phyloP scores from a whole-genome alignment of 2,797 vertebrate species.

The Danio aesculapii region DNA sequence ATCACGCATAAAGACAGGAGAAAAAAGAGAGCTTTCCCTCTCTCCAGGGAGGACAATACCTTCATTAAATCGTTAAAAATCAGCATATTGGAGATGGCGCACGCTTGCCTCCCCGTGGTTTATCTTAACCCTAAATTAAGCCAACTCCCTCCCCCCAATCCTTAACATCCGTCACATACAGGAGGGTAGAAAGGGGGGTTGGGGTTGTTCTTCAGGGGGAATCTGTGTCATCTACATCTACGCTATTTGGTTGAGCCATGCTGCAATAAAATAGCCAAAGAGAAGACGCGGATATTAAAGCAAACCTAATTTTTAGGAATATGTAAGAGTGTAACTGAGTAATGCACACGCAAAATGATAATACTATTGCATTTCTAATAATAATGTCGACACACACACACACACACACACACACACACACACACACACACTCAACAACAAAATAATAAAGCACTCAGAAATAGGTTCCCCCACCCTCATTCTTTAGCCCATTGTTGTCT shows the following conservation, averaged over 20 bases:
- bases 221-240: slow-evolving; percentile 36
- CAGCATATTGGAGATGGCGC: slow-evolving; percentile 24
- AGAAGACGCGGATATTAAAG: not conserved
- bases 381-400: slow-evolving; percentile 1
- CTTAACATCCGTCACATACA: slow-evolving; percentile 15
- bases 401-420: slow-evolving; percentile 13
- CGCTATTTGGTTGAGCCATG: slow-evolving; percentile 8
- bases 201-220: slow-evolving; percentile 36
- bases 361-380: too few relatives aligned
- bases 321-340: too few relatives aligned
- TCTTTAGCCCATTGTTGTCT: slow-evolving; percentile 22
- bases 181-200: slow-evolving; percentile 28
- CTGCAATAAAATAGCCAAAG: not conserved
- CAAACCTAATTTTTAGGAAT: not conserved
- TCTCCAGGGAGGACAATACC: slow-evolving; percentile 16
- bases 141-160: slow-evolving; percentile 40
- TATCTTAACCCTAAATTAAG: slow-evolving; percentile 49
- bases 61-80: slow-evolving; percentile 50
- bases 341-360: not conserved
- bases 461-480: not conserved
- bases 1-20: slow-evolving; percentile 26
- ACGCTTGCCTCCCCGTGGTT: slow-evolving; percentile 20
- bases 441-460: not conserved
- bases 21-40: slow-evolving; percentile 9
- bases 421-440: not conserved